A percentile compares a stretch with the other conserved stretches of the same genome.
Evolutionary conservation across 2,797 vertebrate species (phyloP).

Genomic region (Buphagus erythrorhynchus): DNA sequence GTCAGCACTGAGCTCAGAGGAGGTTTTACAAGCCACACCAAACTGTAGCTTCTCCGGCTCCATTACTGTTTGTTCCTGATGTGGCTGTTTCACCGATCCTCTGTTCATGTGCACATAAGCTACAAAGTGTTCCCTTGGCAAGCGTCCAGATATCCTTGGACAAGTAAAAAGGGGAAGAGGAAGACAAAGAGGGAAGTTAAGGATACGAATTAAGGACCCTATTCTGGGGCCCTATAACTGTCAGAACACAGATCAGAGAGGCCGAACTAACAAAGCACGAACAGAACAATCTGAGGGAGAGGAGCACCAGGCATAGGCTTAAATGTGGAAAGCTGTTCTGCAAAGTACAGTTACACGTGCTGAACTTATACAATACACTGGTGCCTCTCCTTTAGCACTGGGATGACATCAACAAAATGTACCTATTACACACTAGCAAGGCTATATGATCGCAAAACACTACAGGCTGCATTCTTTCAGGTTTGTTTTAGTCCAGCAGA

Average conservation of each 20-base stretch:
- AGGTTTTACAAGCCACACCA: background rate
- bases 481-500: background rate
- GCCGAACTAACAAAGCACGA: background rate
- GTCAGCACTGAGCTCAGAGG: background rate
- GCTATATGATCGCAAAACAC: accelerated
- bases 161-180: background rate
- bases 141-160: background rate
- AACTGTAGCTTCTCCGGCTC: background rate
- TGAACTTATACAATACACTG: accelerated
- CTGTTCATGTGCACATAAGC: accelerated
- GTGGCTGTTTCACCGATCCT: background rate
- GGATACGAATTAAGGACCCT: accelerated
- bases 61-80: background rate
- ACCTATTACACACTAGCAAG: accelerated
- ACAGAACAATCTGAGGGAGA: accelerated
- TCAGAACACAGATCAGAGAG: accelerated
- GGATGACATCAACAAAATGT: accelerated
- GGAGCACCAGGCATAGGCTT: accelerated
- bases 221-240: background rate
- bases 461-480: background rate
- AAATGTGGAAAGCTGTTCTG: accelerated
- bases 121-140: background rate
- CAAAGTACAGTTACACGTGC: accelerated
- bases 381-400: background rate
- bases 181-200: background rate